Evolutionary conservation across 35 echinoderm and acorn worm species (phyloP).

Genomic region (Diadema setosum): DNA sequence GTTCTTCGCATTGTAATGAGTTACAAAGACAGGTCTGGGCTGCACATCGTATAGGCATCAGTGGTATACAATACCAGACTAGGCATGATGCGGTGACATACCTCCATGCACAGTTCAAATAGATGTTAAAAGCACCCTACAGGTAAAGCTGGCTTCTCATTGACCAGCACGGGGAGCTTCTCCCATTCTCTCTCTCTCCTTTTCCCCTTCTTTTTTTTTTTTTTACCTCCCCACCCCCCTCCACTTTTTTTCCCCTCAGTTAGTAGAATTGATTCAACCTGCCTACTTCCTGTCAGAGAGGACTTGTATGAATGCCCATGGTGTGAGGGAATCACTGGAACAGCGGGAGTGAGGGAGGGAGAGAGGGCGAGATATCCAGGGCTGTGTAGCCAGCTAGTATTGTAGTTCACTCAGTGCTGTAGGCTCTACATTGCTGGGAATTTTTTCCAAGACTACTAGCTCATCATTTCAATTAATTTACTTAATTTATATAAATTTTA

Average conservation of each 20-base stretch:
- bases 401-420: no score
- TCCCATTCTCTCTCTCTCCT: background rate
- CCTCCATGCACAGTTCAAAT: slow-evolving; percentile 7
- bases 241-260: background rate
- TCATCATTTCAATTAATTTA: no score
- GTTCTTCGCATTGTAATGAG: background rate
- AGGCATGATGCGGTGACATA: background rate
- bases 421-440: no score
- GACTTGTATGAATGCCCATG: no score
- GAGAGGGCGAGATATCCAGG: no score
- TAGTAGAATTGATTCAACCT: background rate
- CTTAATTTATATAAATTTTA: no score
- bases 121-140: background rate
- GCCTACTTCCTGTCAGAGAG: background rate
- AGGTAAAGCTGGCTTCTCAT: background rate
- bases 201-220: background rate
- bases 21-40: background rate
- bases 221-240: background rate
- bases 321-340: no score
- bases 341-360: no score
- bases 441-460: no score
- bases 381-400: no score
- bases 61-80: no score
- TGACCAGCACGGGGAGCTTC: background rate
- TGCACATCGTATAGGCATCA: no score